Percentiles rank a stretch among this genome's conserved stretches.
Evolutionary conservation across 2,888 invertebrate genomes (phyloP).

Genomic region (Apoda limacodes): DNA sequence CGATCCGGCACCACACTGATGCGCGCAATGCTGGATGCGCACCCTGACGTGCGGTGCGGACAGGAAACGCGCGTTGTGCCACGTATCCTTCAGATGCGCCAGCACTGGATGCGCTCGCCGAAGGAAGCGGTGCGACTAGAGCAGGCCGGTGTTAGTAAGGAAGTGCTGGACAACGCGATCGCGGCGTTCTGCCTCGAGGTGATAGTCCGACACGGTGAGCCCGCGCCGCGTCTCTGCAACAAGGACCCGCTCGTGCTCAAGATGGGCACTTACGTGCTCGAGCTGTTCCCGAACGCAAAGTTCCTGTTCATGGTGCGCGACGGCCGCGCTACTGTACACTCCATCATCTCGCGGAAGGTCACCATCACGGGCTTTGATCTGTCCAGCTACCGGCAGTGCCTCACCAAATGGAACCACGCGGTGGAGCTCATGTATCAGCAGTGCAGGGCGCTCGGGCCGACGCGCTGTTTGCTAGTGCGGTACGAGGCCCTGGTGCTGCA

Average conservation of each 20-base stretch:
- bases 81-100: conserved; percentile 92
- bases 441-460: conserved; percentile 83
- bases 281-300: conserved; percentile 97
- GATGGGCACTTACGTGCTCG: conserved; percentile 92
- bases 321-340: conserved; percentile 98
- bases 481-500: conserved; percentile 98
- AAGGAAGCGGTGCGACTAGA: conserved; percentile 90
- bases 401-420: conserved; percentile 97
- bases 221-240: conserved; percentile 95
- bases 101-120: conserved; percentile 95
- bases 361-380: conserved; percentile 94
- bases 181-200: conserved; percentile 97
- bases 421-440: conserved; percentile 95
- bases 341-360: conserved; percentile 93
- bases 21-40: conserved; percentile 98
- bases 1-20: conserved; percentile 97
- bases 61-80: conserved; percentile 98
- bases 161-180: conserved; percentile 94
- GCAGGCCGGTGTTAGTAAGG: conserved; percentile 94
- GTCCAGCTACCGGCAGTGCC: conserved; percentile 91
- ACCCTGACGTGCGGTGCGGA: conserved; percentile 96
- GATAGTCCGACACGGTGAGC: conserved; percentile 95
- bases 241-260: conserved; percentile 99
- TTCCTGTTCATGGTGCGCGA: conserved; percentile 99
- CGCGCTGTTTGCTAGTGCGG: conserved; percentile 87